phyloP scores from a whole-genome alignment of 2,113 vertebrate genomes.

The Corynorhinus townsendii region DNA sequence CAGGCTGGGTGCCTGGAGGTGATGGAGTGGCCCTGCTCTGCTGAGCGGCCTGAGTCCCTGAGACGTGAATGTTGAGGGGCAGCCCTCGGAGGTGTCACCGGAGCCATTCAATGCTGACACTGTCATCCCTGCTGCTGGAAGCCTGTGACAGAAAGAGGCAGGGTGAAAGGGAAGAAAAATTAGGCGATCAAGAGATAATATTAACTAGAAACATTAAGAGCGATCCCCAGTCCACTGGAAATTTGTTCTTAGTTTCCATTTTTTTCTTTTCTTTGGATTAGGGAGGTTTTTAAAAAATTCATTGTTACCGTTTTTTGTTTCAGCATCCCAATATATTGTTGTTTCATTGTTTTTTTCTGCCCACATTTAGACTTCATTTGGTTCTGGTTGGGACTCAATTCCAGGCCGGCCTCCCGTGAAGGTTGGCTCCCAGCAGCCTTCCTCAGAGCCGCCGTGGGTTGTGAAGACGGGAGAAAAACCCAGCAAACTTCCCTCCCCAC shows the following conservation, averaged over 20 bases:
- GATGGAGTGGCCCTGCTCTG: neutral
- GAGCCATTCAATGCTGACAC: rapidly evolving
- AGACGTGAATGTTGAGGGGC: neutral
- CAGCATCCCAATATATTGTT: neutral
- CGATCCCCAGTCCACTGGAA: neutral
- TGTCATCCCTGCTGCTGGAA: neutral
- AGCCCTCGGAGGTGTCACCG: rapidly evolving
- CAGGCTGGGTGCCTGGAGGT: rapidly evolving
- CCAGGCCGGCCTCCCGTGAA: rapidly evolving
- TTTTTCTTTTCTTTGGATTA: no score
- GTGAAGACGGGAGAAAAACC: no score
- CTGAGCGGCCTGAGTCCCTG: rapidly evolving
- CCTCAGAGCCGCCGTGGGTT: rapidly evolving
- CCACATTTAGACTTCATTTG: neutral
- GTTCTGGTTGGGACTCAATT: neutral
- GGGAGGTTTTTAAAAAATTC: rapidly evolving
- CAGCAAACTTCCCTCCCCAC: neutral
- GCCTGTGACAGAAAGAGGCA: neutral
- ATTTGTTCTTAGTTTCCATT: neutral
- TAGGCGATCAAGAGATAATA: rapidly evolving
- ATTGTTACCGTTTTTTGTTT: neutral
- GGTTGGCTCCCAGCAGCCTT: rapidly evolving
- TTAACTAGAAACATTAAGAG: neutral
- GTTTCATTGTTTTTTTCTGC: neutral
- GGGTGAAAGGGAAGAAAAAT: neutral